Base-by-base conservation (phyloP, 2,888 invertebrate genomes). In the Troides oblongomaculatus region DNA sequence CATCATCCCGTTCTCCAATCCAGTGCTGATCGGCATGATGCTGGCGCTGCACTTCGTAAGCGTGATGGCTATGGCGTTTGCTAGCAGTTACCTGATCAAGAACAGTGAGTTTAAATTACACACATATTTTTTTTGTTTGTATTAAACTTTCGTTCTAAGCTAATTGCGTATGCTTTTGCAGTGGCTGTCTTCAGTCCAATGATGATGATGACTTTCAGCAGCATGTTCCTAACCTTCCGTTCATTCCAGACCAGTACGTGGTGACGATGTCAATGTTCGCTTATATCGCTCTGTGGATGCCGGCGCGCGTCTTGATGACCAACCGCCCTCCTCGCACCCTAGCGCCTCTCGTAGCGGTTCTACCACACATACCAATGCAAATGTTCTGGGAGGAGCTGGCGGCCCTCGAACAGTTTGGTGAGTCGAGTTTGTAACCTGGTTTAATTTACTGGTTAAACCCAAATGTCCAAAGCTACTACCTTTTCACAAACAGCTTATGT, bases 51-150 rank as follows among this genome's bases (percentile, higher is more conserved):
- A 95, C 75, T 86, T 94, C 61, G 88, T 94, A 70, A 86, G 94
- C 17, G 90, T 93, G 6, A 94, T 95, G 23, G 87, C 93, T 0
- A 93, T 95, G 77, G 94, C 94, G 73, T 95, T 95, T 80, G 86
- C 93, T 14, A 85, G 95, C 73, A 94, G 95, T 72, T 93, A 94
- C 6, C 89, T 95, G 72, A 94, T 95, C 76, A 93, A 93, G 0
- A 94, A 92, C 91, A 94, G 95, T 95, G 83, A 82, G 83, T 77
- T 23, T 25, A 25, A 25, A 30, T 5, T 30, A 30, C 30, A 30
- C 30, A 30, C 5, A 30, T 30, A 4, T 30, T 25, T 3, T 30
- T 30, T 30, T 30, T 30, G 30, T 30, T 30, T 30, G 3, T 30
- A 30, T 25, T 8, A 30, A 59, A 12, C 0, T 56, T 56, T n/a